Conservation (phyloP, 2,888 invertebrate species). For the Pocota personata region DNA sequence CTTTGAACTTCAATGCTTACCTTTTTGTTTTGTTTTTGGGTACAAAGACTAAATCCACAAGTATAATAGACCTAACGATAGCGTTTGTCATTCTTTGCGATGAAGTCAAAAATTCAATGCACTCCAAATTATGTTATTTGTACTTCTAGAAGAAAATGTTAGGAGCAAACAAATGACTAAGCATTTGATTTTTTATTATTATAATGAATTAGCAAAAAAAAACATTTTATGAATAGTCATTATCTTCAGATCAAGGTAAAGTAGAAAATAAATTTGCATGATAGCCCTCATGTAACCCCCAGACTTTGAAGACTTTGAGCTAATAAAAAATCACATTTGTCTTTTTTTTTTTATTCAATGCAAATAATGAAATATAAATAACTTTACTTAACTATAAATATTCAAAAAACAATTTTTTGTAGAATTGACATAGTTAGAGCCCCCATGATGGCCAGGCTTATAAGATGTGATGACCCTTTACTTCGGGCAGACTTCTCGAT, state of each 20-base stretch:
- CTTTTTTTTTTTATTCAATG: background rate
- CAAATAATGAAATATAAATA: slow-evolving; percentile 15
- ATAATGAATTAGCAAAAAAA: background rate
- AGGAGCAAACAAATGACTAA: background rate
- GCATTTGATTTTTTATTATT: background rate
- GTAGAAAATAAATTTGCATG: background rate
- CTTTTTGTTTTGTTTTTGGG: background rate
- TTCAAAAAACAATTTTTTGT: background rate
- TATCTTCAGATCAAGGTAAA: background rate
- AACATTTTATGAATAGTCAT: background rate
- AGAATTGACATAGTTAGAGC: background rate
- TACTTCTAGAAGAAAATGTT: background rate
- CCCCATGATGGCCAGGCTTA: background rate
- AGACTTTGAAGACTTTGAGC: background rate
- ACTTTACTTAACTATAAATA: background rate
- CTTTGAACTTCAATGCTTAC: background rate
- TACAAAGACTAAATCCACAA: background rate
- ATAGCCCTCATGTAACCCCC: background rate
- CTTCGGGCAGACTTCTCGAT: slow-evolving; percentile 17
- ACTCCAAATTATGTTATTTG: background rate
- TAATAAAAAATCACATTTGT: background rate
- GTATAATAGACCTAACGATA: no score
- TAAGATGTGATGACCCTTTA: background rate
- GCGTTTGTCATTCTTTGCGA: no score
- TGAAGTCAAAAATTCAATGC: no score